Evolutionary conservation across 2,888 invertebrate species (phyloP), one percentile per base, ranked within the genome.

Genomic region (Deilephila elpenor): DNA sequence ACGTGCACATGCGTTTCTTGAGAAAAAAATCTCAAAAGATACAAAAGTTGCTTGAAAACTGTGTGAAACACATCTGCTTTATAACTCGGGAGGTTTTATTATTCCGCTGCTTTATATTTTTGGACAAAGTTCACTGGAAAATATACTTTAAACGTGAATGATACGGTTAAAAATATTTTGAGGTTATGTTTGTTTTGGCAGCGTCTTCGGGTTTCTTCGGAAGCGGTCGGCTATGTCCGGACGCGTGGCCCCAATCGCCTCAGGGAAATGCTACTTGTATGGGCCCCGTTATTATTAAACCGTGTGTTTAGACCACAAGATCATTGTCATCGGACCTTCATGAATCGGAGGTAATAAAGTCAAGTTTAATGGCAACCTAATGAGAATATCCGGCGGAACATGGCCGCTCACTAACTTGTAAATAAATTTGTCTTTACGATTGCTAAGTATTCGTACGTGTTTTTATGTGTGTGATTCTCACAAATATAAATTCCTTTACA

Each of bases 51-150:
- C 89, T 87, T 82, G 80, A 83, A 90, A 89, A 91, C 89, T 88
- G 89, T 88, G 90, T 87, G 90, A 90, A 91, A 88, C 86, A 90
- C 94, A 94, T 93, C 94, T 94, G 94, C 93, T 88, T 83, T 82
- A 78, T 79, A 80, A 78, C 80, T 80, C 73, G 76, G 56, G 75
- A 82, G 80, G 78, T 83, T 82, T 74, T 74, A 73, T 74, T 77
- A 70, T 70, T 53, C 32, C 19, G 59, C 59, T 67, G 67, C 37
- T 53, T 59, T 19, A 59, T 37, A 59, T 73, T 67, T 67, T 67
- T 67, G 51, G 25, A 5, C 17, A 34, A n/a, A 34, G 67, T 67
- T 67, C 67, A 64, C 8, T 14, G 20, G 0, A 84, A 84, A 80
- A 74, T 81, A 14, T 59, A 77, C 79, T 76, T 61, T 84, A 81